Conservation (phyloP, 2,797 vertebrate species). For the Lacerta bilineata region DNA sequence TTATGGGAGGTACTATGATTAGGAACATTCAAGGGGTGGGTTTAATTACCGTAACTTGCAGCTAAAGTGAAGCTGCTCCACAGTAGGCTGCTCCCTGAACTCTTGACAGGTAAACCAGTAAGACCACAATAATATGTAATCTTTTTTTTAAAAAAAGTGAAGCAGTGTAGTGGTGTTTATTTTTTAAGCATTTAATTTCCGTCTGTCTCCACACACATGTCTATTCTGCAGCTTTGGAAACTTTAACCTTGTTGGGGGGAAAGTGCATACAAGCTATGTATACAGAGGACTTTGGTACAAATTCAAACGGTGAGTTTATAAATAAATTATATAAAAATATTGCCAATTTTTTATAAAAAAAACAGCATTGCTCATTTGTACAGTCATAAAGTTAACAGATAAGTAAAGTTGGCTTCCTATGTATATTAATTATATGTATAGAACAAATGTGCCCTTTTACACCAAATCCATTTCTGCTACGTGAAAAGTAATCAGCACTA, state of each 20-base stretch:
- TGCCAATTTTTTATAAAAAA: slow-evolving; percentile 21
- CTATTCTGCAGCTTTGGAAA: slow-evolving; percentile 29
- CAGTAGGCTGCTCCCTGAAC: slow-evolving; percentile 42
- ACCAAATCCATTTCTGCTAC: slow-evolving; percentile 4
- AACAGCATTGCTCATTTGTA: slow-evolving; percentile 22
- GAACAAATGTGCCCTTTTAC: neutral
- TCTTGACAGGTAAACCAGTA: rapidly evolving
- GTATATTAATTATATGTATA: neutral
- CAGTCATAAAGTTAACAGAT: slow-evolving; percentile 34
- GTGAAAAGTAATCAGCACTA: slow-evolving; percentile 36
- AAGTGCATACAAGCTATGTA: rapidly evolving
- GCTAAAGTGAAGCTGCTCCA: slow-evolving; percentile 56
- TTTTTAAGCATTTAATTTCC: neutral
- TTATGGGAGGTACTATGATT: neutral
- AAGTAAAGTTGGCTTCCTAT: slow-evolving; percentile 4
- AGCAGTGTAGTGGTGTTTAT: neutral
- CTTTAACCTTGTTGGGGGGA: neutral
- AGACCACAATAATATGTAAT: neutral
- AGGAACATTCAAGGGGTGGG: slow-evolving; percentile 38
- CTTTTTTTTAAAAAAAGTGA: slow-evolving; percentile 1
- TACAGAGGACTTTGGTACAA: neutral
- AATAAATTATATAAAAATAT: neutral
- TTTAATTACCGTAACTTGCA: slow-evolving; percentile 52
- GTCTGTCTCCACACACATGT: neutral
- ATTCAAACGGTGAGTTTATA: neutral